A percentile compares a stretch with the other conserved stretches of the same genome.
Conservation (phyloP, 2,888 invertebrate genomes). For the Esperia sulphurella region DNA sequence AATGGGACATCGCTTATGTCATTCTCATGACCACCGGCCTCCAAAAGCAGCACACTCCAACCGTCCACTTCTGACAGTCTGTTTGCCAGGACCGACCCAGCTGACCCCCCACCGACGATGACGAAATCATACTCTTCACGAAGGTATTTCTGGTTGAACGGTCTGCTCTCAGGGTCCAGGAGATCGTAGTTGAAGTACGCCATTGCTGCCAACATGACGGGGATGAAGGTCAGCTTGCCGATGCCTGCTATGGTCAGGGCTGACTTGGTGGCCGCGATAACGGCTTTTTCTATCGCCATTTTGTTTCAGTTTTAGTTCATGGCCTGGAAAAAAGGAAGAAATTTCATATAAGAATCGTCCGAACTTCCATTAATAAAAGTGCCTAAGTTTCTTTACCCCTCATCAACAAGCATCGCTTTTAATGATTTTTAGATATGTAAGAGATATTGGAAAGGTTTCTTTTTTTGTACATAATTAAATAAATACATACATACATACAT, state of each 20-base stretch:
- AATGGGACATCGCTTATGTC: conserved; percentile 93
- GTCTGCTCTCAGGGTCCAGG: conserved; percentile 90
- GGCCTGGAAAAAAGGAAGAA: not conserved
- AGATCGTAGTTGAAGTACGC: conserved; percentile 92
- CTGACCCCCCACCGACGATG: conserved; percentile 90
- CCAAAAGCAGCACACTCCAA: conserved; percentile 89
- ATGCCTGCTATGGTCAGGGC: conserved; percentile 85
- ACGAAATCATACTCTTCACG: conserved; percentile 89
- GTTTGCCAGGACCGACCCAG: conserved; percentile 91
- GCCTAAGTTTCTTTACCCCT: too few relatives aligned
- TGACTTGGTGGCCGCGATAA: conserved; percentile 84
- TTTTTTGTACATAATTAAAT: too few relatives aligned
- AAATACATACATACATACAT: too few relatives aligned
- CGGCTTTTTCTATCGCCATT: conserved; percentile 68
- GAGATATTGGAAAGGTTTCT: too few relatives aligned
- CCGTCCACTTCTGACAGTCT: conserved; percentile 86
- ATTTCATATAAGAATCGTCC: not conserved
- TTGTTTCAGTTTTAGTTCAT: conserved; percentile 12
- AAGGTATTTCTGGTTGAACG: conserved; percentile 83
- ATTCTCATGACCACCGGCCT: conserved; percentile 93
- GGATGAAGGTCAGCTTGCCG: conserved; percentile 86
- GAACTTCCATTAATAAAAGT: too few relatives aligned
- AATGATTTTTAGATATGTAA: too few relatives aligned
- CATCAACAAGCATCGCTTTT: too few relatives aligned
- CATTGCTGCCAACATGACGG: conserved; percentile 85